Percentiles rank a stretch among this genome's conserved stretches.
phyloP scores from a whole-genome alignment of 2,797 vertebrate genomes.

The Pygocentrus nattereri region DNA sequence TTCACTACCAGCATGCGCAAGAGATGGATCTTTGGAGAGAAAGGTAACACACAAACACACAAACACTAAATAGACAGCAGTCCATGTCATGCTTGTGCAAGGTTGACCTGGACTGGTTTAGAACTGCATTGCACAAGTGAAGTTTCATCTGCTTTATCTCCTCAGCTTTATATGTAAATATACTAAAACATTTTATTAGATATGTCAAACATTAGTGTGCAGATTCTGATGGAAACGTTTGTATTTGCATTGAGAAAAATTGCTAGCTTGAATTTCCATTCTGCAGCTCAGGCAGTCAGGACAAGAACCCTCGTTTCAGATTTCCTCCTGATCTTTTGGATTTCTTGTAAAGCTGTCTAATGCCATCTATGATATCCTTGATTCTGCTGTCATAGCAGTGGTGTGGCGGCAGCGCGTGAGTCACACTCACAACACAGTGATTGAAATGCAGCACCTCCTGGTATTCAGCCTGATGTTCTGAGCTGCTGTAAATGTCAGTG shows the following conservation, averaged over 20 bases:
- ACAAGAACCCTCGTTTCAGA: not conserved
- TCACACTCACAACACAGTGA: not conserved
- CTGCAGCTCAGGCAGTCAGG: not conserved
- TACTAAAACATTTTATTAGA: too few species aligned
- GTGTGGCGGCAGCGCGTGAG: not conserved
- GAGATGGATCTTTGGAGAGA: constrained; percentile 94
- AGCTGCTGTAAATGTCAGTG: constrained; percentile 53
- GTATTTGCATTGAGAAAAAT: not conserved
- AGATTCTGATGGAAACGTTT: not conserved
- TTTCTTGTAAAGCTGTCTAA: not conserved
- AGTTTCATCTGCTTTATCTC: too few species aligned
- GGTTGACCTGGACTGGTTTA: too few species aligned
- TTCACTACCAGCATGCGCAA: constrained; percentile 91
- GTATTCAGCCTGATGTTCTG: constrained; percentile 22
- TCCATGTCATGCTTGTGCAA: too few species aligned
- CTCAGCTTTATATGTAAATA: too few species aligned
- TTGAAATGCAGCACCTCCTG: constrained; percentile 8
- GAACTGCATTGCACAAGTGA: too few species aligned
- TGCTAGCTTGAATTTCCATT: not conserved
- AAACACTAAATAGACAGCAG: not conserved
- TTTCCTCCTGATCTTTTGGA: not conserved
- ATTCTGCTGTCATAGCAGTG: not conserved
- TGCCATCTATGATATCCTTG: not conserved
- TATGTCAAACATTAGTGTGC: too few species aligned
- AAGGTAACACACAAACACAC: constrained; percentile 75